Base-by-base conservation (phyloP, 1,140 invertebrate species). In the Leptestheria dahalacensis region DNA sequence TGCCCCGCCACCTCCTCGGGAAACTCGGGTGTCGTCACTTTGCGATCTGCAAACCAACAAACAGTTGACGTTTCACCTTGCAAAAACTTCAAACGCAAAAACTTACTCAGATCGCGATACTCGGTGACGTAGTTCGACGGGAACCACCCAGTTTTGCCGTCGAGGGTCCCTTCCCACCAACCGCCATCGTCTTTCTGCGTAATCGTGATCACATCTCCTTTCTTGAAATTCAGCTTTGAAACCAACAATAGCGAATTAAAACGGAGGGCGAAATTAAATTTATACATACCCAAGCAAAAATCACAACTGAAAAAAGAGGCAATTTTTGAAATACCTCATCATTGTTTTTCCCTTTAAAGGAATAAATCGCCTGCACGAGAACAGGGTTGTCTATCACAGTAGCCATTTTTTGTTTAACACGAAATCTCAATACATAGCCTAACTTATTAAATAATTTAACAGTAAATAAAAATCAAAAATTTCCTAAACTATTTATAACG, bases 121-220 rank as follows among this genome's bases (percentile, higher is more conserved):
- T 94, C 90, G 68, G 85, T 88, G 20, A 96, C 91, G 80, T 96
- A 97, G 74, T 97, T 95, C 64, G 89, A 91, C 61, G 95, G 95
- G 77, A 98, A 98, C 95, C 95, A 98, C 65, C 93, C 94, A 62
- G 93, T 96, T 70, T 89, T 88, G 54, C 91, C 92, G 63, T 87
- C 82, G 20, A 96, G 74, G 2, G 92, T 97, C 15, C 93, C 95
- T 75, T 98, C 94, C 94, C 94, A 97, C 82, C 93, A 96, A 25
- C 91, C 93, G 51, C 93, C 94, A 70, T 97, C 85, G 67, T 91
- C 86, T 25, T 74, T 73, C 72, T 93, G 90, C 3, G 93, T 97
- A 28, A 99, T 84, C 15, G 91, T 94, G 62, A 99, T 97, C 51
- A 97, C 78, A 74, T 98, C 94, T 52, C 93, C 92, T 74, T 96